Evolutionary conservation across 1,140 invertebrate genomes (phyloP), one percentile per base, ranked within the genome.

Genomic region (Atta colombica): DNA sequence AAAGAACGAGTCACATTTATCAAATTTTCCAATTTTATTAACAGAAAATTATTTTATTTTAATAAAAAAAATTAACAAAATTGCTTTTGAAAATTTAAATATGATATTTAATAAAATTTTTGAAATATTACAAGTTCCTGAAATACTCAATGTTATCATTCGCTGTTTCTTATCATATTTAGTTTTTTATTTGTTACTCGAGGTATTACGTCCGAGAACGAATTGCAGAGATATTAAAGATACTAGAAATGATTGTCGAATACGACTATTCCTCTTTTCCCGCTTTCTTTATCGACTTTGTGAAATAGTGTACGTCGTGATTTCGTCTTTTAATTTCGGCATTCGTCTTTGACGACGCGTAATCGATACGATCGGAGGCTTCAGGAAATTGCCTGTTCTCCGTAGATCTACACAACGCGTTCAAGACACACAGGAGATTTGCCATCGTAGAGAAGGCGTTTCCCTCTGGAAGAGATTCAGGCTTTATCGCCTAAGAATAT

Each of bases 311-410:
- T 55, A 82, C 18, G 80, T 61, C 80, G 55, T 58, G 80, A 84
- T 84, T 84, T 84, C 55, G 68, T 66, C 86, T 88, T 88, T 91
- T 90, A 86, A 90, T 91, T 90, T 87, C 80, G 74, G 72, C 81
- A 89, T 89, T 90, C 78, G 87, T 91, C 90, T 91, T 90, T 86
- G 86, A 91, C 87, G 68, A 87, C 69, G 39, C 55, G 28, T 60
- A 61, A 85, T 84, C 53, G 74, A 78, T 7, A 72, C 45, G 51
- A 85, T 77, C 63, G 66, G 63, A 2, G 53, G 39, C 45, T 74
- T 68, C 58, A 91, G 78, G 84, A 90, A 89, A 90, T 89, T 84
- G 87, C 84, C 72, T 86, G 74, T 78, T 88, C 86, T 49, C 58
- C 53, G 12, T 68, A 21, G 68, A 65, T 77, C 72, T 78, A 82